Evolutionary conservation across 2,113 vertebrate species (phyloP), one percentile per base, ranked within the genome.

Genomic region (Austrofundulus limnaeus): DNA sequence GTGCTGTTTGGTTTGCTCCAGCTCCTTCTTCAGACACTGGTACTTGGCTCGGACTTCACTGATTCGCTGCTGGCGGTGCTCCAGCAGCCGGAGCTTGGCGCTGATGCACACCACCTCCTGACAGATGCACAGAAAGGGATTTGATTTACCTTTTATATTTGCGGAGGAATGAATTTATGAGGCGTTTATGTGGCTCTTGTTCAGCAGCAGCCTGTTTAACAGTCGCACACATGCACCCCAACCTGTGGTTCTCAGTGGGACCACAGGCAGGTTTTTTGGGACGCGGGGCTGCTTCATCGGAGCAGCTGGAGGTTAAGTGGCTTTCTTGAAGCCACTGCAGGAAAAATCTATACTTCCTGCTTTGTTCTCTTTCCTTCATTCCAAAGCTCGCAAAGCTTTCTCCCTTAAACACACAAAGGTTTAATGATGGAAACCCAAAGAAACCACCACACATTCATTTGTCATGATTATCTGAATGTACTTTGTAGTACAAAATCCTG

Each of bases 31-130:
- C 89, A 98, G 91, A 93, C 95, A 94, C 77, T 98, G 94, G 0
- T 99, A 98, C 85, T 94, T 97, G 82, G 95, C 95, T 66, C 93
- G 92, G 70, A 98, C 93, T 85, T 98, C 97, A 2, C 93, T 93
- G 52, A 98, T 98, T 51, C 95, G 91, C 91, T 98, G 96, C 89
- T 98, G 97, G 70, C 97, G 94, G 53, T 98, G 90, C 78, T 98
- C 97, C 89, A 97, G 78, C 63, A 95, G 93, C 61, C 95, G 95
- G 82, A 96, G 91, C 67, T 95, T 98, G 21, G 94, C 91, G 2
- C 94, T 97, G 86, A 95, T 94, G 64, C 92, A 93, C 66, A 93
- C 75, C 65, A 94, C 81, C 73, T 94, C 95, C 96, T 98, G 84
- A 43, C 5, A 17, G 34, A 73, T 46, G 61, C 25, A 41, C 24